These are phyloP conservation scores for Pluvialis apricaria DNA, from an alignment of 2,113 vertebrate species.

Conservation along the genomic window DNA sequence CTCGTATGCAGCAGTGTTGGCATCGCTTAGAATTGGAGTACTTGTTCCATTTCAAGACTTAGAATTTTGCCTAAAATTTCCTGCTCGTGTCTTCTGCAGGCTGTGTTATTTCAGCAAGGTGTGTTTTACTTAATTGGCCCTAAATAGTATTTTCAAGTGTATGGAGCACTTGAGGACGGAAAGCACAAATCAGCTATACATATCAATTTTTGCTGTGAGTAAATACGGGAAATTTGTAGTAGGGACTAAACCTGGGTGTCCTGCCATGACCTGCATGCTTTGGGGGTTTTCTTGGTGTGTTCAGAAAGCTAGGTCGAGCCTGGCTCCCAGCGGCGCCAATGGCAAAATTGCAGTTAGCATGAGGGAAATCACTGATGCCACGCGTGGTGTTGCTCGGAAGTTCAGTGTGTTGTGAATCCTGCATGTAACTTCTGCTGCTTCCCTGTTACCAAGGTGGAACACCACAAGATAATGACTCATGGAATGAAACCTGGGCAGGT, in stretches of 20 bases:
- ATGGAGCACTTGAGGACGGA: background rate
- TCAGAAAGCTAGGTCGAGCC: background rate
- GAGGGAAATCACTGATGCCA: background rate
- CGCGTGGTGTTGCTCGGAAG: background rate
- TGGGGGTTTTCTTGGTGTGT: background rate
- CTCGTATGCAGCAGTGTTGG: fast-evolving
- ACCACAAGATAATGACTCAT: background rate
- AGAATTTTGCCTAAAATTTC: no score
- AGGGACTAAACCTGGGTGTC: background rate
- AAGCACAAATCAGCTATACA: fast-evolving
- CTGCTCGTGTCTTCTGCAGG: background rate
- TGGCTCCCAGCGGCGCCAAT: fast-evolving
- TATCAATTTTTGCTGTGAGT: background rate
- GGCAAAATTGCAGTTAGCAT: background rate
- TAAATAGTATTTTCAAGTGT: background rate
- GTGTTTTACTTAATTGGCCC: background rate
- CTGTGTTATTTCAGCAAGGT: background rate
- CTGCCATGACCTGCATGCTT: fast-evolving
- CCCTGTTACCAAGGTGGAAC: fast-evolving
- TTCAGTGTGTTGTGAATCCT: background rate
- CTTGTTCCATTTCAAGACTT: background rate
- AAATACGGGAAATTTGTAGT: background rate
- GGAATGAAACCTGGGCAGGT: background rate
- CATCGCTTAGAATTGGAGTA: fast-evolving
- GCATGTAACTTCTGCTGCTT: fast-evolving